Percentiles rank a stretch among this genome's conserved stretches.
Evolutionary conservation across 2,113 vertebrate genomes (phyloP).

Genomic region (Danio rerio): GRCz12tu NC_133177.1:41065001-41065500

Average conservation of each 20-base stretch:
- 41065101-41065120: neutral
- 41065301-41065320: slow-evolving; percentile 24
- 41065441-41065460: neutral
- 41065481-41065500: neutral
- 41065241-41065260: neutral
- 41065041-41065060: neutral
- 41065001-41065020: too few species aligned
- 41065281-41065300: slow-evolving; percentile 16
- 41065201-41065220: neutral
- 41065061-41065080: neutral
- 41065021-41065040: too few species aligned
- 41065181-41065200: neutral
- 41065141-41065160: neutral
- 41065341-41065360: slow-evolving; percentile 24
- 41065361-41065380: neutral
- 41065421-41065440: neutral
- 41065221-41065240: slow-evolving; percentile 5
- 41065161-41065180: neutral
- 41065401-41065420: neutral
- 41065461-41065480: neutral
- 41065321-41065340: neutral
- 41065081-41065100: neutral
- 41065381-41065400: neutral
- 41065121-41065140: neutral
- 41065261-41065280: slow-evolving; percentile 19